Evolutionary conservation across 2,113 vertebrate genomes (phyloP).

Genomic region (Centrocercus urophasianus): DNA sequence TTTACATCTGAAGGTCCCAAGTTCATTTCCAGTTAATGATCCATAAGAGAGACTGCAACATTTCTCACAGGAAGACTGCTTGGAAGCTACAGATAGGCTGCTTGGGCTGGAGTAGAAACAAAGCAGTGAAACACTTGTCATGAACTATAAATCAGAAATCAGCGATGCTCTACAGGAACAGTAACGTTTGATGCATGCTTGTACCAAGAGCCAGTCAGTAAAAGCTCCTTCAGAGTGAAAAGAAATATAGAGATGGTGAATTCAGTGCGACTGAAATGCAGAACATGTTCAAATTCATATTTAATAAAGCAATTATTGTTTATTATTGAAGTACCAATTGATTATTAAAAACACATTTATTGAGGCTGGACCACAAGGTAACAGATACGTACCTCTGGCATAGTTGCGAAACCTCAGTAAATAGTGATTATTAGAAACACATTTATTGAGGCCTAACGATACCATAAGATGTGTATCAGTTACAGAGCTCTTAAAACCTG

Average conservation of each 20-base stretch:
- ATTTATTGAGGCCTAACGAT: conserved; percentile 70
- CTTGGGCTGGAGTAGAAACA: background rate
- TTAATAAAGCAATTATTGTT: conserved; percentile 74
- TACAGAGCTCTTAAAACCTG: conserved; percentile 75
- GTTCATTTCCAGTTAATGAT: conserved; percentile 42
- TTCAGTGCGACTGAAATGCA: conserved; percentile 14
- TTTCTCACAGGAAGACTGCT: background rate
- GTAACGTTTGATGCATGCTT: rapidly evolving
- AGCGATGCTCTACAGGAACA: background rate
- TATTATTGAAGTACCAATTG: conserved; percentile 77
- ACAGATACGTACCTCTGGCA: conserved; percentile 75
- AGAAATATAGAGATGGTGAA: background rate
- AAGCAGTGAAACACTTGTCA: background rate
- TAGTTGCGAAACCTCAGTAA: conserved; percentile 75
- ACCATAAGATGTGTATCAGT: conserved; percentile 64
- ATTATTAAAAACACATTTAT: conserved; percentile 82
- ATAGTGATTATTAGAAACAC: conserved; percentile 80
- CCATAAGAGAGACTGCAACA: background rate
- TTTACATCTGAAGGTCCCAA: background rate
- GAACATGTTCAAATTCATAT: conserved; percentile 43
- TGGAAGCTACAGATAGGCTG: conserved; percentile 6
- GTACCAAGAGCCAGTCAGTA: background rate
- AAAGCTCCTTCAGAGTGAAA: background rate
- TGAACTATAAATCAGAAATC: conserved; percentile 22
- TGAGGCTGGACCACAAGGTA: conserved; percentile 76